Conservation (phyloP, 2,113 vertebrate species). For the Zapus hudsonius region DNA sequence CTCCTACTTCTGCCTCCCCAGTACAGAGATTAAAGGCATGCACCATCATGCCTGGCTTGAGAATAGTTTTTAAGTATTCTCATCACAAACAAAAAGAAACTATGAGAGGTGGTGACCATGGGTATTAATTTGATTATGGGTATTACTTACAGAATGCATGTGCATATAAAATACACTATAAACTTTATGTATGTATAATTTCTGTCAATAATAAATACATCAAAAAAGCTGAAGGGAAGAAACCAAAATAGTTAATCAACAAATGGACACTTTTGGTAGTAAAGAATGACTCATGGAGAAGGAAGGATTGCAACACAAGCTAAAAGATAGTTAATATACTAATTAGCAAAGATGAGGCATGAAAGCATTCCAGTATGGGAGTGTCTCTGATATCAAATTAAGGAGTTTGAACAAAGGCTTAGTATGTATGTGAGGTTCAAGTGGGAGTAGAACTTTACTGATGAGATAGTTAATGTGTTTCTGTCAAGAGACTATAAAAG, state of each 20-base stretch:
- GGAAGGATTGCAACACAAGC: conserved; percentile 32
- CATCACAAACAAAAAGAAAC: background rate
- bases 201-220: background rate
- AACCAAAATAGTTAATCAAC: background rate
- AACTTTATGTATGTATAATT: background rate
- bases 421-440: background rate
- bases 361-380: background rate
- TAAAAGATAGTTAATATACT: conserved; percentile 36
- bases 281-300: conserved; percentile 49
- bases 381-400: conserved; percentile 50
- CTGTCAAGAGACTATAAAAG: background rate
- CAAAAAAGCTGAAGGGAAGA: background rate
- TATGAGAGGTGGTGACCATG: background rate
- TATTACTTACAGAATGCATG: background rate
- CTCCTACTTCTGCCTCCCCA: no score
- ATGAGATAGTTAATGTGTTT: background rate
- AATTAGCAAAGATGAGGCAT: conserved; percentile 22
- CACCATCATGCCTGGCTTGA: background rate
- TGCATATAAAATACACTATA: background rate
- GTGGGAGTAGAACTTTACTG: background rate
- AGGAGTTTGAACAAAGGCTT: conserved; percentile 29
- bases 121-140: background rate
- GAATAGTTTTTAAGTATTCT: background rate
- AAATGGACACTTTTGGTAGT: background rate
- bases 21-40: no score